These are phyloP conservation scores for Tangara arthus DNA, from an alignment of 2,797 vertebrate genomes.

Conservation along the genomic window DNA sequence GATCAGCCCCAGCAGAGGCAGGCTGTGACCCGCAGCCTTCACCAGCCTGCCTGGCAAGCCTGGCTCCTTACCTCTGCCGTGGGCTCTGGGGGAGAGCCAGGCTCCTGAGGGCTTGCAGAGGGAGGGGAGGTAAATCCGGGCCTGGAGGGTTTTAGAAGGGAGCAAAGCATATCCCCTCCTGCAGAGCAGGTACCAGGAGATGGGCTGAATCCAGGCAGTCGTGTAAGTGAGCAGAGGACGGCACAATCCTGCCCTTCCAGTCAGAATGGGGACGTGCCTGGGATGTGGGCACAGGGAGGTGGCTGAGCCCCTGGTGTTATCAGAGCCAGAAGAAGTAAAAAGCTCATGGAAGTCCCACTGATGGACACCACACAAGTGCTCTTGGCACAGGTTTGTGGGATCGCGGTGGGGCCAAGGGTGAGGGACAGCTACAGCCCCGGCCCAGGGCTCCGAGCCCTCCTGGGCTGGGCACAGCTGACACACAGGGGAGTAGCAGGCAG, in stretches of 20 bases:
- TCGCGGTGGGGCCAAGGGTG: background rate
- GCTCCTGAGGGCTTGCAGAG: background rate
- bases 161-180: background rate
- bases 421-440: background rate
- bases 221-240: rapidly evolving
- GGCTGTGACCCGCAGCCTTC: background rate
- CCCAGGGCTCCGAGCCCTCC: rapidly evolving
- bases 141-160: background rate
- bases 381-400: background rate
- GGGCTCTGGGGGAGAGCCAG: background rate
- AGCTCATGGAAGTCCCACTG: background rate
- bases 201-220: background rate
- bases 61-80: background rate
- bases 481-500: background rate
- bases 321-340: background rate
- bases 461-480: background rate
- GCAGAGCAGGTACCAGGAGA: background rate
- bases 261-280: rapidly evolving
- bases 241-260: background rate
- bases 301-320: background rate
- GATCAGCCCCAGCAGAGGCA: background rate
- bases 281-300: background rate
- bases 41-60: background rate
- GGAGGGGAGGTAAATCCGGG: background rate
- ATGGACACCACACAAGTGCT: background rate